Conservation (phyloP, 1,140 invertebrate genomes). For the Drosophila varians region DNA sequence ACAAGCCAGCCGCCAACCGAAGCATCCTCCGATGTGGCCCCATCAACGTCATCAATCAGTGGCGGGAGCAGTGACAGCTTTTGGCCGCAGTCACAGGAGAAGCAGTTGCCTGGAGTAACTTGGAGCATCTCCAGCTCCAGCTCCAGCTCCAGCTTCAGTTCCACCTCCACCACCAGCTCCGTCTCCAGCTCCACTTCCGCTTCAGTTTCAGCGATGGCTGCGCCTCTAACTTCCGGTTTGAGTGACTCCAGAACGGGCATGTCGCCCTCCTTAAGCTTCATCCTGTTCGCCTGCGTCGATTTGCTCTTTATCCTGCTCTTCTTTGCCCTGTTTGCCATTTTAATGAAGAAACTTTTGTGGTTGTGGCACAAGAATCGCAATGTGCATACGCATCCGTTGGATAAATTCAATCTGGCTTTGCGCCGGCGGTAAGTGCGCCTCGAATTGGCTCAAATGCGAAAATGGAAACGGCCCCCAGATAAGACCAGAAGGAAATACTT, state of each 20-base stretch:
- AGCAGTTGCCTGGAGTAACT: constrained; percentile 5
- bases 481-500: constrained; percentile 16
- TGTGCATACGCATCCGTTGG: constrained; percentile 75
- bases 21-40: constrained; percentile 40
- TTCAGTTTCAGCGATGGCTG: constrained; percentile 36
- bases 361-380: constrained; percentile 82
- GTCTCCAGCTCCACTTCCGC: neutral
- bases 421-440: constrained; percentile 65
- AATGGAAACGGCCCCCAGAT: constrained; percentile 4
- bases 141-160: neutral
- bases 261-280: constrained; percentile 70
- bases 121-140: constrained; percentile 13
- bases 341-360: constrained; percentile 84
- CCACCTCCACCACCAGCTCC: neutral
- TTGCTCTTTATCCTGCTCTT: constrained; percentile 82
- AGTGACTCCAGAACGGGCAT: constrained; percentile 15
- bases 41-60: constrained; percentile 68
- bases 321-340: constrained; percentile 82
- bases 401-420: constrained; percentile 81
- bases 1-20: constrained; percentile 26
- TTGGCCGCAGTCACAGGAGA: constrained; percentile 7
- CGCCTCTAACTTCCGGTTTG: constrained; percentile 65
- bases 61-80: constrained; percentile 20
- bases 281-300: constrained; percentile 80
- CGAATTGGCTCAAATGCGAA: neutral